Percentiles rank a stretch among this genome's conserved stretches.
Conservation (phyloP, 2,888 invertebrate genomes). For the Andrena haemorrhoa region DNA sequence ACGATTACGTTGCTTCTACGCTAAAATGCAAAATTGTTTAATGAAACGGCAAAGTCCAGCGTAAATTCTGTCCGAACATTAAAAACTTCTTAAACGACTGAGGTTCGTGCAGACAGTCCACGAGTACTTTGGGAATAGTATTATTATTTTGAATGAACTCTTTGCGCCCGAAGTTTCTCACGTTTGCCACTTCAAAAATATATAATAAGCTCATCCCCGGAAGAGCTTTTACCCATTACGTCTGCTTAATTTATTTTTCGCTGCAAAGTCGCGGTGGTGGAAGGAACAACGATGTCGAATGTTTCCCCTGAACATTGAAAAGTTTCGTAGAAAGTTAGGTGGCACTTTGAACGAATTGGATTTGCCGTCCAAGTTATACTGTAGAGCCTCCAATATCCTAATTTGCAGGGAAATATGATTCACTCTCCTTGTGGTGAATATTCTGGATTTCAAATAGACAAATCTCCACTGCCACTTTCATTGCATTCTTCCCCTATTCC, state of each 20-base stretch:
- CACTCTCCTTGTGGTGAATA: too few relatives aligned
- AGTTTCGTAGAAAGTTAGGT: background rate
- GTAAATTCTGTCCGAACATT: background rate
- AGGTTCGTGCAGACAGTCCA: background rate
- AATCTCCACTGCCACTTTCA: too few relatives aligned
- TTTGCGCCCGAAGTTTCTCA: background rate
- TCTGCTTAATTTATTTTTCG: background rate
- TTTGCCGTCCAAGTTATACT: too few relatives aligned
- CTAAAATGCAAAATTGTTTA: background rate
- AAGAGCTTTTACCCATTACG: background rate
- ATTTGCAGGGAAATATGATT: too few relatives aligned
- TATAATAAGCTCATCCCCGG: conserved; percentile 27
- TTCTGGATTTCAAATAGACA: too few relatives aligned
- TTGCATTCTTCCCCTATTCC: too few relatives aligned
- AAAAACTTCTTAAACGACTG: conserved; percentile 13
- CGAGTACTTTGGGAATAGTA: conserved; percentile 28
- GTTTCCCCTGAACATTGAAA: background rate
- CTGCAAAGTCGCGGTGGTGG: background rate
- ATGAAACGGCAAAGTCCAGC: conserved; percentile 7
- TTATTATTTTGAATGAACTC: conserved; percentile 12
- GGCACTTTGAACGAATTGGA: background rate
- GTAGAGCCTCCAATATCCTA: too few relatives aligned
- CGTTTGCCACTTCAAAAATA: conserved; percentile 2
- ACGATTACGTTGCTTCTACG: background rate
- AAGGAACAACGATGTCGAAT: conserved; percentile 2